Percentiles rank a stretch among this genome's conserved stretches.
phyloP scores from a whole-genome alignment of 2,113 vertebrate genomes.

The Saccopteryx bilineata region DNA sequence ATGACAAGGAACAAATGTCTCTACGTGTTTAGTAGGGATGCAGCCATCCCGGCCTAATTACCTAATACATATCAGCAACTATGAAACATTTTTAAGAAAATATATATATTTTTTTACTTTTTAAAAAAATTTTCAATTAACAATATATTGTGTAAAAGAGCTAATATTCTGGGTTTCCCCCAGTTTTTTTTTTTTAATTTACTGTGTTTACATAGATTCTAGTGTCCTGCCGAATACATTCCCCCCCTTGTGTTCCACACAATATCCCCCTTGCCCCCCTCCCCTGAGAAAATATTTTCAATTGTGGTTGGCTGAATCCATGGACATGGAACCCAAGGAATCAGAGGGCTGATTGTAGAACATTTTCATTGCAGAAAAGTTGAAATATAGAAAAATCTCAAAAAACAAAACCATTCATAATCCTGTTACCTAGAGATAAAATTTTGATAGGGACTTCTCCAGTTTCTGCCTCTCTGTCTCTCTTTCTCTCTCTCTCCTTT shows the following conservation, averaged over 20 bases:
- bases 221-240: too few relatives aligned
- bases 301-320: not conserved
- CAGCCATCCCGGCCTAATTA: not conserved
- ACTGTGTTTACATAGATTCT: too few relatives aligned
- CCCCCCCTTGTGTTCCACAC: too few relatives aligned
- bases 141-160: too few relatives aligned
- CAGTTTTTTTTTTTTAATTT: too few relatives aligned
- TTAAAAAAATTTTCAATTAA: too few relatives aligned
- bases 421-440: not conserved
- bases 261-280: too few relatives aligned
- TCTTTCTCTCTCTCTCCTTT: not conserved
- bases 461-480: not conserved
- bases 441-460: not conserved
- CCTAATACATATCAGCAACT: not conserved
- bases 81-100: not conserved
- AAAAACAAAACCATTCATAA: not conserved
- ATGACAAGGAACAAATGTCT: not conserved
- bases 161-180: too few relatives aligned
- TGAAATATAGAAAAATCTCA: conserved; percentile 9
- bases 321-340: not conserved
- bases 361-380: conserved; percentile 29
- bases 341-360: not conserved
- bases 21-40: not conserved
- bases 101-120: too few relatives aligned
- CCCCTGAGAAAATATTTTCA: not conserved